phyloP scores from a whole-genome alignment of 2,113 vertebrate genomes.

The Coptodon rendalli region DNA sequence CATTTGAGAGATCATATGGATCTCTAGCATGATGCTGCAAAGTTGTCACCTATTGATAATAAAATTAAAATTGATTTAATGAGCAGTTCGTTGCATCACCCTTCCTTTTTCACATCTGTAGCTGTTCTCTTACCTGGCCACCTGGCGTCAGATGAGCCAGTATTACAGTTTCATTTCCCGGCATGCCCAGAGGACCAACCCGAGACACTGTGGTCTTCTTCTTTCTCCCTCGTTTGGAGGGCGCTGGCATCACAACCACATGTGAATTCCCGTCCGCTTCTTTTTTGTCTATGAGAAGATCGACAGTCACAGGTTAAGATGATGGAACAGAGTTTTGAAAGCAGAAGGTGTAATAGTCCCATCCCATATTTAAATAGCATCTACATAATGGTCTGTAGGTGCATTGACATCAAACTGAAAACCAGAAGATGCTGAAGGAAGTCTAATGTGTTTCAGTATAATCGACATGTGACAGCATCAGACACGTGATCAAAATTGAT shows the following conservation, averaged over 20 bases:
- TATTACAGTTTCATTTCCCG: conserved; percentile 66
- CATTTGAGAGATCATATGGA: conserved; percentile 69
- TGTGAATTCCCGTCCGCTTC: conserved; percentile 82
- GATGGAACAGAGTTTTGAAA: background rate
- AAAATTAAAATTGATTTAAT: background rate
- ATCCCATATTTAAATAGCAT: background rate
- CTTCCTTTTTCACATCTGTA: background rate
- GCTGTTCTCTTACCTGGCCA: conserved; percentile 58
- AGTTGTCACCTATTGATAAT: conserved; percentile 30
- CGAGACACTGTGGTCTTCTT: conserved; percentile 59
- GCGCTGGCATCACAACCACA: conserved; percentile 68
- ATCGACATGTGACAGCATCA: background rate
- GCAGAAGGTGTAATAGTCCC: background rate
- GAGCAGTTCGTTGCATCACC: background rate
- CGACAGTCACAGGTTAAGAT: background rate
- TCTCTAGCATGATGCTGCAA: conserved; percentile 65
- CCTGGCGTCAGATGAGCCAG: conserved; percentile 68
- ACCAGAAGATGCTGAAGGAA: background rate
- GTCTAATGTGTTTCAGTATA: background rate
- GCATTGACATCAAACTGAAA: background rate
- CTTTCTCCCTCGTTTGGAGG: conserved; percentile 73
- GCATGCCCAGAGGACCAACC: conserved; percentile 29
- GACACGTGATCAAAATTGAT: background rate
- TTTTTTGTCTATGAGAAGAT: conserved; percentile 78
- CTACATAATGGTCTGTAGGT: background rate